Conservation (phyloP, 2,797 vertebrate species). For the Mormyrops boulengeri region DNA sequence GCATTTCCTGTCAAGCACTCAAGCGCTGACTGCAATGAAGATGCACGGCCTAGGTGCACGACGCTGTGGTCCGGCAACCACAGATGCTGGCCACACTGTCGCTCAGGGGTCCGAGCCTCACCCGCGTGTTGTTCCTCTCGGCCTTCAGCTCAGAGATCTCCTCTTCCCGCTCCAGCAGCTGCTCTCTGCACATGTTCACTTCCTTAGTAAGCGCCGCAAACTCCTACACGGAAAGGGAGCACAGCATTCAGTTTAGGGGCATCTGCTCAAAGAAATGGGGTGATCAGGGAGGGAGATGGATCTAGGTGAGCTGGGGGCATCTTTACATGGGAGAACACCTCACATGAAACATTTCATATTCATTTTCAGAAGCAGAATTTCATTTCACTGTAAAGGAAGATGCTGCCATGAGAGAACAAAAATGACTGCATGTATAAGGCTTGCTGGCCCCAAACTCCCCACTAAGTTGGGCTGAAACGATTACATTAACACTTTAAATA, state of each 20-base stretch:
- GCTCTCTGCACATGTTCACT: conserved; percentile 87
- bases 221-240: not conserved
- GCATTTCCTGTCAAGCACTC: not conserved
- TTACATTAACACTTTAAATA: not conserved
- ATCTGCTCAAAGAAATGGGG: not conserved
- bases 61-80: not conserved
- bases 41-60: not conserved
- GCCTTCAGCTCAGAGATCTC: conserved; percentile 32
- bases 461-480: not conserved
- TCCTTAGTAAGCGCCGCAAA: conserved; percentile 79
- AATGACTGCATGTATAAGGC: not conserved
- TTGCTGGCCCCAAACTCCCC: not conserved
- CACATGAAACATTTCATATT: not conserved
- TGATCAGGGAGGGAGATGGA: not conserved
- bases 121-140: not conserved
- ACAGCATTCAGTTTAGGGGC: not conserved
- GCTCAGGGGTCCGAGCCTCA: not conserved
- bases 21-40: not conserved
- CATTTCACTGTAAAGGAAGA: not conserved
- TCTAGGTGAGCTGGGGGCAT: not conserved
- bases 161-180: conserved; percentile 90
- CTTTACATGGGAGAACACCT: not conserved
- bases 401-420: not conserved
- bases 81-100: not conserved
- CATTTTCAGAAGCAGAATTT: not conserved